phyloP scores from a whole-genome alignment of 2,888 invertebrate species.

The Neoaliturus tenellus region DNA sequence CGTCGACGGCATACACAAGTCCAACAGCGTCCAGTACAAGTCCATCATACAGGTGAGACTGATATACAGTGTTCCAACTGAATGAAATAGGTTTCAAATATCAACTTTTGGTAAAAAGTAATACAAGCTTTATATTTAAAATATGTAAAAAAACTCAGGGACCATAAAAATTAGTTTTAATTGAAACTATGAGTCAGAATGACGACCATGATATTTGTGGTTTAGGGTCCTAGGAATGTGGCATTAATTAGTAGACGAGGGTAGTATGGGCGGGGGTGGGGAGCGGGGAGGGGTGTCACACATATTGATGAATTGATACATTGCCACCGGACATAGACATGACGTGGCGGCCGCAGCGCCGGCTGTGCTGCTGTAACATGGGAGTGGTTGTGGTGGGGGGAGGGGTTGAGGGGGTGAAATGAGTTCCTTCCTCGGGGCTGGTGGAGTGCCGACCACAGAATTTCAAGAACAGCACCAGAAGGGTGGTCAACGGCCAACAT shows the following conservation, averaged over 20 bases:
- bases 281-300: background rate
- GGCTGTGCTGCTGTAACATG: too few species aligned
- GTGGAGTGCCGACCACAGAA: background rate
- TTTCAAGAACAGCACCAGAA: background rate
- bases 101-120: too few species aligned
- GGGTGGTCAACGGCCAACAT: too few species aligned
- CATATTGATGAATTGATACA: slow-evolving; percentile 6
- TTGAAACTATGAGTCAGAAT: too few species aligned
- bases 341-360: background rate
- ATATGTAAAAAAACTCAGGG: too few species aligned
- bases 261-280: background rate
- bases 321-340: slow-evolving; percentile 11
- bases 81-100: too few species aligned
- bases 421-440: background rate
- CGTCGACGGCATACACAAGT: slow-evolving; percentile 87
- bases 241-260: slow-evolving; percentile 16
- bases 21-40: slow-evolving; percentile 80
- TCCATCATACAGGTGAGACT: slow-evolving; percentile 32
- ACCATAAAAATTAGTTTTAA: too few species aligned
- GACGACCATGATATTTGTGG: background rate
- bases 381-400: too few species aligned
- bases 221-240: background rate
- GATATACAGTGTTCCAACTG: background rate
- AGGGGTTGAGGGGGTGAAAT: background rate
- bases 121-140: too few species aligned